Percentiles rank a stretch among this genome's conserved stretches.
These are phyloP conservation scores for Bellardia bayeri DNA, from an alignment of 2,888 invertebrate genomes.

Conservation along the genomic window DNA sequence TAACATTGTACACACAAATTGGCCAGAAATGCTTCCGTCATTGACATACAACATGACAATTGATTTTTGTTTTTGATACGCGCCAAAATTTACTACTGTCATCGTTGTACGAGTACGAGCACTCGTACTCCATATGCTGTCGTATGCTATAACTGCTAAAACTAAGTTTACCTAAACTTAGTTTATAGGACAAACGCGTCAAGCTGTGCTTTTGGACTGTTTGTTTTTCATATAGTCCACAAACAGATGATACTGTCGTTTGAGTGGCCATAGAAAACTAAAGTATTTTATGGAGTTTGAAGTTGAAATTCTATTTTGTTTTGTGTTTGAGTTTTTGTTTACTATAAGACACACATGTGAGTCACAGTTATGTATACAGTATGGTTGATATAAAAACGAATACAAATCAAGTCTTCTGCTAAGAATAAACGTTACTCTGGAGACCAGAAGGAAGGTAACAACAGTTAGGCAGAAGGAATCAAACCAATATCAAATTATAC, in stretches of 20 bases:
- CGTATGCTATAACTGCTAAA: conserved; percentile 51
- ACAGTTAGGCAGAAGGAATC: conserved; percentile 63
- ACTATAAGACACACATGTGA: conserved; percentile 24
- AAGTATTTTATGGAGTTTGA: conserved; percentile 53
- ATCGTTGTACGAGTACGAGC: conserved; percentile 63
- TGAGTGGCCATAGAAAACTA: conserved; percentile 5
- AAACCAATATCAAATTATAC: conserved; percentile 58
- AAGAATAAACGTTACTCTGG: conserved; percentile 58
- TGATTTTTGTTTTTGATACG: conserved; percentile 83
- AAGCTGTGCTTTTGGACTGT: conserved; percentile 54
- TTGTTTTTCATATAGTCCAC: conserved; percentile 10
- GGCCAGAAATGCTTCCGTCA: conserved; percentile 79
- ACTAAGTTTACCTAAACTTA: conserved; percentile 55
- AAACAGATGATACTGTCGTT: conserved; percentile 39
- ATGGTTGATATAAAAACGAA: not conserved
- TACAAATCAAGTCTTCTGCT: conserved; percentile 37
- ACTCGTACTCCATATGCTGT: not conserved
- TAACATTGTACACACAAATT: conserved; percentile 64
- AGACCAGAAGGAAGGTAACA: conserved; percentile 62
- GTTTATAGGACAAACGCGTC: conserved; percentile 73
- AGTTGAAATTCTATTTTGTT: conserved; percentile 44
- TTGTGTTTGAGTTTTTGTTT: conserved; percentile 33
- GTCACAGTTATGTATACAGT: conserved; percentile 47
- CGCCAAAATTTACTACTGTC: conserved; percentile 80
- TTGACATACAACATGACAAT: conserved; percentile 82